Base-by-base conservation (phyloP, 1,140 invertebrate genomes). In the Leptopilina clavipes region DNA sequence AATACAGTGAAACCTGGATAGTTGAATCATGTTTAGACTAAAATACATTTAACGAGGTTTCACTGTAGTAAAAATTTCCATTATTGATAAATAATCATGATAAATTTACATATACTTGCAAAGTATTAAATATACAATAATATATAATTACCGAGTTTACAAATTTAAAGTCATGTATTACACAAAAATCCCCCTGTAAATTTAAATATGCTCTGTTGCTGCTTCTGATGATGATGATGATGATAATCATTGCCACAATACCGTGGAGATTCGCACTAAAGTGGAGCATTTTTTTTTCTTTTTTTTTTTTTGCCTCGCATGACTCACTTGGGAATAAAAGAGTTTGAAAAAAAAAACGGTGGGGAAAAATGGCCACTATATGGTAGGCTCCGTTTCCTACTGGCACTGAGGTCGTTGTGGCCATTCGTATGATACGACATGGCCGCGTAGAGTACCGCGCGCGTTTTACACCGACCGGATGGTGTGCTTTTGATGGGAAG, bases 381-480 rank as follows among this genome's bases (percentile, higher is more conserved):
- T 56, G 19, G 22, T 59, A 9, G 25, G 56, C 56, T 11, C 56
- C 56, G 56, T 59, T 59, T 59, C 59, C 59, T 65, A 65, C 59
- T 31, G 59, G 59, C 59, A 65, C 59, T 31, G 59, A 31, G 22
- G 59, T 65, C 22, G 59, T 25, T 31, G 59, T 65, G 19, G 59
- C 48, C n/a, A 48, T 48, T 11, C 7, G 44, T 48, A 48, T 48
- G 48, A 17, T 48, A 48, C 45, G 48, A 52, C 48, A 17, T 17
- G 48, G 48, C 59, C 59, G 59, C 25, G 11, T n/a, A 3, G 59
- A 37, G 59, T 31, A 65, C 56, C 56, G 22, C 22, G 25, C 59
- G 59, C 59, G 59, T 65, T 65, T 65, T 37, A 65, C 59, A 37
- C 59, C 59, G 59, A 65, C 59, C 59, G 59, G 59, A 65, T 65